Base-by-base conservation (phyloP, 2,888 invertebrate species). In the Melinaea menophilus region DNA sequence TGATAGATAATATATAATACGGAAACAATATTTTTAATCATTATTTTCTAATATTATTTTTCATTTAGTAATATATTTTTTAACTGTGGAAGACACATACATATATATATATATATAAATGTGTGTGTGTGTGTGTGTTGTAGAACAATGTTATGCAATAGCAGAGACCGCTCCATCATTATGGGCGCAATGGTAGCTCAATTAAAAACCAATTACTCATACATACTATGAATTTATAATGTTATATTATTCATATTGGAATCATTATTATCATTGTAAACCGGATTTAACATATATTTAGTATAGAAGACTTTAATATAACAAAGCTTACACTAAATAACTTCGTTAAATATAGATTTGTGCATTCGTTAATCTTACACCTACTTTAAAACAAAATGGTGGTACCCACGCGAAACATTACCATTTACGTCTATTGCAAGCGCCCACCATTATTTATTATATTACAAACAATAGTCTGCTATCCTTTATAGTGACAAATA, bases 321-420 rank as follows among this genome's bases (percentile, higher is more conserved):
- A 37, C 2, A 37, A 37, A 37, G 7, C 37, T 37, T 37, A 37
- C 37, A 37, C 37, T 7, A 37, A 37, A 5, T 37, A 37, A 37
- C 37, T 37, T 7, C 37, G 37, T 37, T 37, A 37, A 37, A 37
- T 41, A 41, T 9, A 41, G 41, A 9, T 11, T 41, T 9, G 41
- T 41, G 41, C 41, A 41, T 41, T 41, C 11, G 41, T 41, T 11
- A 31, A 31, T 51, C 51, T n/a, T 46, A 48, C 58, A 9, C 64
- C 64, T 58, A 61, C 55, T 41, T 58, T n/a, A 37, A 58, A 34
- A 5, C 45, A 48, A 41, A 63, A 51, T 61, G 58, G 51, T 58
- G 55, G n/a, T 54, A 54, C 55, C 64, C 45, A 58, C 58, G 35
- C 58, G 13, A 48, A 47, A 61, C 47, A 55, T 41, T 55, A 33